Percentiles rank a stretch among this genome's conserved stretches.
These are phyloP conservation scores for Pangasius larnaudii DNA, from an alignment of 2,797 vertebrate species.

Conservation along the genomic window DNA sequence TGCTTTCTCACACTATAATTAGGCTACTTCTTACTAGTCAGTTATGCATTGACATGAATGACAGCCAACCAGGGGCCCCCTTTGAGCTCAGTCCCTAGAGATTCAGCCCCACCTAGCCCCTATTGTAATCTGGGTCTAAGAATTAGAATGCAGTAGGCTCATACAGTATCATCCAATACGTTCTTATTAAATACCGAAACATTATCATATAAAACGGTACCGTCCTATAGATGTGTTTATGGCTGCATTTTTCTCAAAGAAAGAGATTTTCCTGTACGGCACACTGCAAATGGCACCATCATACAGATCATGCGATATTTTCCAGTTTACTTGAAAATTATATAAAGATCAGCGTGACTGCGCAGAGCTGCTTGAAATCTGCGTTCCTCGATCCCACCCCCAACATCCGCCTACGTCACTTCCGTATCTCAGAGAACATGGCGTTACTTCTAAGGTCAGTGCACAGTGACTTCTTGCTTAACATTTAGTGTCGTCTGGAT, in stretches of 20 bases:
- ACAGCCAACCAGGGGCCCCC: too few relatives aligned
- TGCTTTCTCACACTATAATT: too few relatives aligned
- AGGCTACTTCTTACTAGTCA: too few relatives aligned
- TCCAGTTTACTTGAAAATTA: not conserved
- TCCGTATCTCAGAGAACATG: conserved; percentile 71
- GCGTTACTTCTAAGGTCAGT: conserved; percentile 84
- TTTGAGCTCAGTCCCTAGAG: too few relatives aligned
- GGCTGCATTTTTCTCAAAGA: not conserved
- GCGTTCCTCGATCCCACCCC: too few relatives aligned
- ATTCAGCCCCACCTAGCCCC: too few relatives aligned
- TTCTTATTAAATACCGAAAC: too few relatives aligned
- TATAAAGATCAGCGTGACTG: not conserved
- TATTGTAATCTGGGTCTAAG: too few relatives aligned
- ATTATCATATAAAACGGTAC: not conserved
- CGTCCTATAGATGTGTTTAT: not conserved
- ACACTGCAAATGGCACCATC: not conserved
- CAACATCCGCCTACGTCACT: conserved; percentile 64
- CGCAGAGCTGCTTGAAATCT: conserved; percentile 12
- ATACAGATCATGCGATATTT: not conserved
- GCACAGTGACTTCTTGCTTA: not conserved
- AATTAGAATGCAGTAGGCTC: too few relatives aligned
- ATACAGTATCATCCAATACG: too few relatives aligned
- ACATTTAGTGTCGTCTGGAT: not conserved
- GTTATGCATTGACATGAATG: too few relatives aligned
- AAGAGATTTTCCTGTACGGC: not conserved